Percentiles rank a stretch among this genome's conserved stretches.
phyloP scores from a whole-genome alignment of 2,797 vertebrate genomes.

The Psittacula echo region DNA sequence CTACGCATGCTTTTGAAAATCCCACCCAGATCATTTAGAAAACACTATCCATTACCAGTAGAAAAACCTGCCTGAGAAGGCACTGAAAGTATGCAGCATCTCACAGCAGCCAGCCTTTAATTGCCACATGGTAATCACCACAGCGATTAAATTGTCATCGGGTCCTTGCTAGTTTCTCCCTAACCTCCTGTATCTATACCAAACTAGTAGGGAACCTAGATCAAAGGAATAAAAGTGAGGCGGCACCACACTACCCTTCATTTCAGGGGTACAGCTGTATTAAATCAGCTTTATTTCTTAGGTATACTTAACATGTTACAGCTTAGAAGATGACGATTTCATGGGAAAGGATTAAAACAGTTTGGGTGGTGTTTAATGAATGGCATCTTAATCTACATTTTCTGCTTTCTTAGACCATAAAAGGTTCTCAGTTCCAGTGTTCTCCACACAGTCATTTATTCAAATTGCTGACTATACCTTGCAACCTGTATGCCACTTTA shows the following conservation, averaged over 20 bases:
- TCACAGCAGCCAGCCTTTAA: conserved; percentile 20
- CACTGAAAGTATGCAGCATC: not conserved
- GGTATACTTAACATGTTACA: not conserved
- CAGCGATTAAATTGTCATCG: not conserved
- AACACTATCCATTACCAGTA: not conserved
- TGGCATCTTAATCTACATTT: not conserved
- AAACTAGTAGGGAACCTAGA: not conserved
- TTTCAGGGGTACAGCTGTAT: not conserved
- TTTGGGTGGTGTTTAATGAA: not conserved
- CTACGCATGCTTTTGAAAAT: not conserved
- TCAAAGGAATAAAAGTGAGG: not conserved
- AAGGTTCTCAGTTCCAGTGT: not conserved
- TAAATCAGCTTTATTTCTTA: conserved; percentile 35
- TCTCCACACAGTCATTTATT: not conserved
- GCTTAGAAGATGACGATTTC: not conserved
- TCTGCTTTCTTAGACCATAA: not conserved
- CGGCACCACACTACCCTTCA: not conserved
- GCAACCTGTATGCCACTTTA: not conserved
- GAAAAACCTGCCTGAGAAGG: not conserved
- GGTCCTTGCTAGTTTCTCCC: not conserved
- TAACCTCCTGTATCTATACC: not conserved
- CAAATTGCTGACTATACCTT: not conserved
- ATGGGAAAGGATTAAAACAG: not conserved
- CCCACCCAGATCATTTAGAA: not conserved
- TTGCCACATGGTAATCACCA: conserved; percentile 1